Percentiles rank a stretch among this genome's conserved stretches.
Conservation (phyloP, 2,888 invertebrate genomes). For the Pristionchus entomophagus region DNA sequence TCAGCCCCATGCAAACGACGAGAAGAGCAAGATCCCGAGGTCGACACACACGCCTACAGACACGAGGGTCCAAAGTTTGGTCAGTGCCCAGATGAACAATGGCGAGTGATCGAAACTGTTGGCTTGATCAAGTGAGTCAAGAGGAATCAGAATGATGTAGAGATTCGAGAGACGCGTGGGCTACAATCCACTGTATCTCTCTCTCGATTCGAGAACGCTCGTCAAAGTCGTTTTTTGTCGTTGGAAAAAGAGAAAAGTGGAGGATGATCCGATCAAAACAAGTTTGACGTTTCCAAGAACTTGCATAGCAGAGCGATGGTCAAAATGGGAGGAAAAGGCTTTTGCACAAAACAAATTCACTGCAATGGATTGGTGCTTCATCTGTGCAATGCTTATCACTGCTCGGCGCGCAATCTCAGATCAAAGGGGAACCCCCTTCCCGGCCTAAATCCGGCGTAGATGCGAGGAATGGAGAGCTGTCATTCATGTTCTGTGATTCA, state of each 20-base stretch:
- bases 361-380: neutral
- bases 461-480: neutral
- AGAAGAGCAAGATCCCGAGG: neutral
- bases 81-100: too few relatives aligned
- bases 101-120: neutral
- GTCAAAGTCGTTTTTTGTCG: too few relatives aligned
- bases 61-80: conserved; percentile 6
- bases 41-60: neutral
- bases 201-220: neutral
- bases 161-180: neutral
- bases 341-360: neutral
- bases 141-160: neutral
- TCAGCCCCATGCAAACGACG: neutral
- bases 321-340: too few relatives aligned
- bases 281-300: too few relatives aligned
- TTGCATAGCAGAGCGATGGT: too few relatives aligned
- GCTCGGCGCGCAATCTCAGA: neutral
- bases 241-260: too few relatives aligned
- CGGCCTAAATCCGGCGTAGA: neutral
- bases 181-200: neutral
- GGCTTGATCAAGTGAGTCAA: neutral
- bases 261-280: too few relatives aligned
- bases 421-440: neutral
- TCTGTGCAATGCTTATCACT: neutral
- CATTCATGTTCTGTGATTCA: neutral